phyloP scores from a whole-genome alignment of 2,888 invertebrate species.

The Linyphia triangularis region DNA sequence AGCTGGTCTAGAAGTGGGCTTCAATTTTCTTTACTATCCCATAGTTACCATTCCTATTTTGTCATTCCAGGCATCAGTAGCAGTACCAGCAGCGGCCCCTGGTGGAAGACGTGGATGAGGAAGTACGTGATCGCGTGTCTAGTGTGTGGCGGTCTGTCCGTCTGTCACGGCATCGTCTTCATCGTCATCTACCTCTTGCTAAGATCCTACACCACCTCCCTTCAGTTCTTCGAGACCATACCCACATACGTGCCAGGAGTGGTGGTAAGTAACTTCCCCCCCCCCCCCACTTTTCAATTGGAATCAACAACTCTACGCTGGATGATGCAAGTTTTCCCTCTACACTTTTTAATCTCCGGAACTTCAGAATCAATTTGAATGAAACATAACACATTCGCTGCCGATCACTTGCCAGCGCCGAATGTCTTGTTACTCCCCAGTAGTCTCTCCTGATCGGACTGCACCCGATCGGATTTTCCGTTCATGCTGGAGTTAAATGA shows the following conservation, averaged over 20 bases:
- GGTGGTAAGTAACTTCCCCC: slow-evolving; percentile 84
- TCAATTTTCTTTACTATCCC: no score
- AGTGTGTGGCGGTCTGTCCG: slow-evolving; percentile 88
- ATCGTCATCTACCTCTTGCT: slow-evolving; percentile 89
- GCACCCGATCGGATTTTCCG: no score
- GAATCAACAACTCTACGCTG: neutral
- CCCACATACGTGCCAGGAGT: slow-evolving; percentile 96
- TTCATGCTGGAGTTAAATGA: no score
- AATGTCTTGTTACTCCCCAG: no score
- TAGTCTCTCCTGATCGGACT: no score
- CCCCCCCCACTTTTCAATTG: neutral
- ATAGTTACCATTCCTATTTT: neutral
- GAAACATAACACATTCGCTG: no score
- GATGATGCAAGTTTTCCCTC: no score
- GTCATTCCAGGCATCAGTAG: neutral
- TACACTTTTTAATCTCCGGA: no score
- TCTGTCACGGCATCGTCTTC: slow-evolving; percentile 88
- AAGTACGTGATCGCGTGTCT: slow-evolving; percentile 92
- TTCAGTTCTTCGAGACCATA: slow-evolving; percentile 90
- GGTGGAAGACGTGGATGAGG: slow-evolving; percentile 74
- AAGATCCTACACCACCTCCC: slow-evolving; percentile 88
- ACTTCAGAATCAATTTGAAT: no score
- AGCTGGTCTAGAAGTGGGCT: no score
- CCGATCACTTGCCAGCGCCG: no score
- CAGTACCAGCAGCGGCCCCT: slow-evolving; percentile 40